Evolutionary conservation across 2,113 vertebrate species (phyloP).

Genomic region (Channa argus): DNA sequence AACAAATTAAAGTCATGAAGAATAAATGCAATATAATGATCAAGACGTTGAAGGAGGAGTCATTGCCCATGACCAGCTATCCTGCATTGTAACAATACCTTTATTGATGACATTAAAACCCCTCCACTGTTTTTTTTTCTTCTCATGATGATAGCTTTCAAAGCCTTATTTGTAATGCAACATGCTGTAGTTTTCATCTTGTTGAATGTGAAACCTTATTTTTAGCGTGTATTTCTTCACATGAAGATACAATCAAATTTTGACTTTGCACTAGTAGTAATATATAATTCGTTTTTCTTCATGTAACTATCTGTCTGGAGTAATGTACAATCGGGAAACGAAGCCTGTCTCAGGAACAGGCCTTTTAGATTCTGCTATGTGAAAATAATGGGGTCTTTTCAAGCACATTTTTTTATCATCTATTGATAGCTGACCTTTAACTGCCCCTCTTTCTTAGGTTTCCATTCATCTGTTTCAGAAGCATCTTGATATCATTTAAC

Average conservation of each 20-base stretch:
- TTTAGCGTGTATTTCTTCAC: no score
- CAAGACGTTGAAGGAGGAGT: conserved; percentile 20
- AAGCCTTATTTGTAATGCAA: conserved; percentile 11
- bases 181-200: no score
- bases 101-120: conserved; percentile 41
- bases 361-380: conserved; percentile 7
- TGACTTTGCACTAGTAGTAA: no score
- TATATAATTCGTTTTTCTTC: no score
- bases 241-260: no score
- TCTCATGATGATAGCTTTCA: conserved; percentile 28
- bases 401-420: not conserved
- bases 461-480: not conserved
- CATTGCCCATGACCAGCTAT: conserved; percentile 28
- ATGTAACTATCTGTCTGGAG: not conserved
- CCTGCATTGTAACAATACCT: conserved; percentile 41
- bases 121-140: conserved; percentile 6
- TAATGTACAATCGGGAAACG: not conserved
- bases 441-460: not conserved
- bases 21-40: conserved; percentile 46
- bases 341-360: conserved; percentile 3
- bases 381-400: conserved; percentile 1
- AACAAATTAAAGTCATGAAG: conserved; percentile 43
- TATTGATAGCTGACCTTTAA: not conserved
- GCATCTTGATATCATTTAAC: not conserved
- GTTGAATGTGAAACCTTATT: no score